Conservation (phyloP, 2,113 vertebrate genomes). For the Hystrix brachyura region DNA sequence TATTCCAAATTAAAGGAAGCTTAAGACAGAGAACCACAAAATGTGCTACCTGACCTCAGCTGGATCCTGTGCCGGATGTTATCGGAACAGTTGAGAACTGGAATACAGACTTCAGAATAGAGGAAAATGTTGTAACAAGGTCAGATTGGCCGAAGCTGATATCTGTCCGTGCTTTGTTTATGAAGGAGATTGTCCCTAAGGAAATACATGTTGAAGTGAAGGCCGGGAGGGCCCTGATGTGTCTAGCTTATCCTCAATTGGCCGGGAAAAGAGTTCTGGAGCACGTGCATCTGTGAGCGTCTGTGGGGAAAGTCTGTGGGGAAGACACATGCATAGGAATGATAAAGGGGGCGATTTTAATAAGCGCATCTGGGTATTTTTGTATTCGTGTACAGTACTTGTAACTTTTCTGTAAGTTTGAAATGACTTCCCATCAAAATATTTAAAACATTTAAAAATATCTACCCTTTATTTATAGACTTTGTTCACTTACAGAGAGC, state of each 20-base stretch:
- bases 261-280: background rate
- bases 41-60: background rate
- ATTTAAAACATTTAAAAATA: constrained; percentile 60
- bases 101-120: background rate
- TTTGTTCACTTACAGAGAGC: constrained; percentile 24
- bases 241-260: background rate
- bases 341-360: background rate
- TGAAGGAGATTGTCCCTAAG: background rate
- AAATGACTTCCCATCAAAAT: constrained; percentile 63
- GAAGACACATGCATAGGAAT: background rate
- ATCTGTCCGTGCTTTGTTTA: background rate
- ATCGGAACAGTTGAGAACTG: background rate
- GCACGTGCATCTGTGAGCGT: background rate
- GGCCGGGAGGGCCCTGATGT: background rate
- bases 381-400: constrained; percentile 31
- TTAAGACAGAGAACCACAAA: background rate
- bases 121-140: background rate
- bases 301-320: background rate
- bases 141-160: background rate
- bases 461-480: constrained; percentile 53
- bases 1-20: background rate
- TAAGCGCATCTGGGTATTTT: background rate
- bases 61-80: background rate
- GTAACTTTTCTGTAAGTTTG: constrained; percentile 17
- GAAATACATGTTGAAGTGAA: background rate